Evolutionary conservation across 2,888 invertebrate genomes (phyloP), one percentile per base, ranked within the genome.

Genomic region (Nematopogon swammerdamellus): DNA sequence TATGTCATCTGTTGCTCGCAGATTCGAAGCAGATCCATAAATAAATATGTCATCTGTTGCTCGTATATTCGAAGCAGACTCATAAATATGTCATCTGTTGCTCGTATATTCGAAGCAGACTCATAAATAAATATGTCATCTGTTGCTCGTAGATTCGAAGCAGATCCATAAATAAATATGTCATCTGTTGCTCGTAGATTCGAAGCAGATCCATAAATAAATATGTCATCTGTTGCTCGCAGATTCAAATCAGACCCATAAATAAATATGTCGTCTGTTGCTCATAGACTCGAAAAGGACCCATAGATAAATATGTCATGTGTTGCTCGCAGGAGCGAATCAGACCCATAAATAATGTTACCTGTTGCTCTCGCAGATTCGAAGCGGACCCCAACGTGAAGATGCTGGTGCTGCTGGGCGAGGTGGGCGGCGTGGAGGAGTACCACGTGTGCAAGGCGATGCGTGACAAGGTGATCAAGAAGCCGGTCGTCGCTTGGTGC

Each of bases 381-480:
- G 89, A 91, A 68, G 82, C 84, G 0, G 89, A 91, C 61, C 87
- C 87, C 0, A 86, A 89, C 57, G 91, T 95, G 2, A 98, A 98
- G 68, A 89, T 99, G 86, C 87, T 99, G 58, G 92, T 99, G 0
- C 79, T 99, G 0, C 80, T 99, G 36, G 99, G 99, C 0, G 99
- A 97, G 73, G 97, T 99, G n/a, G 99, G 99, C 3, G 99, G 99
- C 0, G 87, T 90, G 1, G 98, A 99, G 70, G 99, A 99, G 65
- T 99, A 99, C 72, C 92, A 95, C 67, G 95, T 99, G 2, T 95
- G 95, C 59, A 81, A 87, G 8, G 96, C 97, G 1, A 81, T 99
- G 17, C 84, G 90, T 57, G 84, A 85, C 45, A 87, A 89, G 0
- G 79, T 83, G 50, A 87, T 99, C 58, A 93, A 87, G 51, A 99